A percentile compares a stretch with the other conserved stretches of the same genome.
phyloP scores from a whole-genome alignment of 2,113 vertebrate species.

The Rattus rattus region DNA sequence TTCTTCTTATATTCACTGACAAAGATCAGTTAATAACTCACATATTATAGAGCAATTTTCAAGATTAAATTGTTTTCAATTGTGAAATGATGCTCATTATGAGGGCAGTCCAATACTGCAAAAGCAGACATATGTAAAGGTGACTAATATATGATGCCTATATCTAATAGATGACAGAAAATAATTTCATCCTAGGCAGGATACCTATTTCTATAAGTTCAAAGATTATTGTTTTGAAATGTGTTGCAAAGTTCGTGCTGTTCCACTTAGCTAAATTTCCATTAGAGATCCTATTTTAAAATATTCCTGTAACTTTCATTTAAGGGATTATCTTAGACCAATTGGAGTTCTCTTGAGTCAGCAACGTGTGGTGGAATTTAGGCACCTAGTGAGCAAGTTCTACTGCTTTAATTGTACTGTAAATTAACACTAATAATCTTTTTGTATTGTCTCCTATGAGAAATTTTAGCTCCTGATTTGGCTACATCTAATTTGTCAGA shows the following conservation, averaged over 20 bases:
- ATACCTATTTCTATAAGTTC: neutral
- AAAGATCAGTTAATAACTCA: neutral
- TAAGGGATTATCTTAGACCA: neutral
- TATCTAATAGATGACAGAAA: neutral
- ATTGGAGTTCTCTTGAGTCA: neutral
- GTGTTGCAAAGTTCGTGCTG: rapidly evolving
- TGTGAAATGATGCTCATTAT: neutral
- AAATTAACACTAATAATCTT: neutral
- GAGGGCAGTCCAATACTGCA: neutral
- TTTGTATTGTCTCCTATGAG: neutral
- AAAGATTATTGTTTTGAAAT: neutral
- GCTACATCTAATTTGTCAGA: neutral
- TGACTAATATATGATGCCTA: neutral
- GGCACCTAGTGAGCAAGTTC: neutral
- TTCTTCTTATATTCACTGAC: neutral
- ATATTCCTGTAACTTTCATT: neutral
- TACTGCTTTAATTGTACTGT: neutral
- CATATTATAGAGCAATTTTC: neutral
- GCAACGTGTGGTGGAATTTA: neutral
- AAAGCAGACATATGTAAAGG: neutral
- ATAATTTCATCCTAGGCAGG: neutral
- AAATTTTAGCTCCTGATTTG: conserved; percentile 18
- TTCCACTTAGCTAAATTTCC: too few relatives aligned
- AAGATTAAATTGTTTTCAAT: conserved; percentile 18
- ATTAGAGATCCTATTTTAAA: neutral